Percentiles rank a stretch among this genome's conserved stretches.
Evolutionary conservation across 1,140 invertebrate species (phyloP).

Genomic region (Lordiphosa stackelbergi): DNA sequence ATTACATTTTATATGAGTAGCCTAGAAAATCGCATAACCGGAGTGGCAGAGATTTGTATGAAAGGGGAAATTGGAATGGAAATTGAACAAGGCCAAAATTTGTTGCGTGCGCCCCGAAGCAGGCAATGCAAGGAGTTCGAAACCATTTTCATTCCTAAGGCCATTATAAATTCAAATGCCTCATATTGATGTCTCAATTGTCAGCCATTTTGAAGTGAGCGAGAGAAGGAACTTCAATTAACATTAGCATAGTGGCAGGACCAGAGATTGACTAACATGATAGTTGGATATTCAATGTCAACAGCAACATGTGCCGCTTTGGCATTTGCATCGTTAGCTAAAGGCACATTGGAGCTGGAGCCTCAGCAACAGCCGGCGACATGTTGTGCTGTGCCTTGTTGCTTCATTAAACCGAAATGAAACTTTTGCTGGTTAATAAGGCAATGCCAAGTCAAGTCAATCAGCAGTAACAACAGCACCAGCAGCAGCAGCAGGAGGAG

Average conservation of each 20-base stretch:
- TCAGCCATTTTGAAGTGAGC: too few species aligned
- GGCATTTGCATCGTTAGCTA: conserved; percentile 50
- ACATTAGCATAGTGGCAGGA: conserved; percentile 1
- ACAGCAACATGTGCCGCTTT: conserved; percentile 16
- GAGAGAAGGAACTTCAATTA: too few species aligned
- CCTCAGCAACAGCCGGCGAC: conserved; percentile 23
- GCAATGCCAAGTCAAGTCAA: conserved; percentile 51
- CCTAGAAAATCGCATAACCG: too few species aligned
- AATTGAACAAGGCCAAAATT: too few species aligned
- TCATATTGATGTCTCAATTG: too few species aligned
- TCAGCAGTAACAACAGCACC: conserved; percentile 32
- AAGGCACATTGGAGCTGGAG: conserved; percentile 4
- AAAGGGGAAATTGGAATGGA: too few species aligned
- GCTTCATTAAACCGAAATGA: conserved; percentile 59
- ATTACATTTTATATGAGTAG: too few species aligned
- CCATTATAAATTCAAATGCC: too few species aligned
- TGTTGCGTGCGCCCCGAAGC: too few species aligned
- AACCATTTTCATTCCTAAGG: too few species aligned
- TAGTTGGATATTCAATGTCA: conserved; percentile 30
- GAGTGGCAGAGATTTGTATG: too few species aligned
- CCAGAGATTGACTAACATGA: conserved; percentile 24
- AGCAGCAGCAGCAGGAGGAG: conserved; percentile 17
- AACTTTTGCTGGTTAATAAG: conserved; percentile 56
- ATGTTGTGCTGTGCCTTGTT: conserved; percentile 35
- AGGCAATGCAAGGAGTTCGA: too few species aligned